Percentiles rank a stretch among this genome's conserved stretches.
Evolutionary conservation across 2,888 invertebrate species (phyloP).

Genomic region (Papilio elwesi): DNA sequence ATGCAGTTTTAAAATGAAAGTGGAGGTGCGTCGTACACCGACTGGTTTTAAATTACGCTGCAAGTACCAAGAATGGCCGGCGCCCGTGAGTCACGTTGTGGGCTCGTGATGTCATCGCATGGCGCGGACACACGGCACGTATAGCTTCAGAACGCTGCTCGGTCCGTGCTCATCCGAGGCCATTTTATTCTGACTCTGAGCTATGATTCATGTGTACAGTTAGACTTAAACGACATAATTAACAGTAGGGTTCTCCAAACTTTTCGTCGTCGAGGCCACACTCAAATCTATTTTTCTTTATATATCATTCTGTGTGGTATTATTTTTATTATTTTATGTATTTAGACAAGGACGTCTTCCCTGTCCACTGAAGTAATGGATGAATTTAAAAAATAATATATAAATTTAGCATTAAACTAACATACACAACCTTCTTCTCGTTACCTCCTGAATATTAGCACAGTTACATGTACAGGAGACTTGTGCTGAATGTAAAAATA

Average conservation of each 20-base stretch:
- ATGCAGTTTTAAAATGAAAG: slow-evolving; percentile 12
- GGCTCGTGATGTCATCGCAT: slow-evolving; percentile 8
- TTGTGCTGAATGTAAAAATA: too few relatives aligned
- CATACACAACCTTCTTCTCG: too few relatives aligned
- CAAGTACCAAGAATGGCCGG: slow-evolving; percentile 18
- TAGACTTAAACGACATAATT: not conserved
- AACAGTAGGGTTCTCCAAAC: not conserved
- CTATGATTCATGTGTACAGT: not conserved
- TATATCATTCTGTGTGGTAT: too few relatives aligned
- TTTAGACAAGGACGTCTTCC: too few relatives aligned
- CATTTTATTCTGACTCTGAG: not conserved
- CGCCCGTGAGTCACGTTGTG: slow-evolving; percentile 6
- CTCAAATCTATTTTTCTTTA: not conserved
- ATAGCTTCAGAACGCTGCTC: not conserved
- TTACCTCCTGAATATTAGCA: too few relatives aligned
- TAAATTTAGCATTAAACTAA: too few relatives aligned
- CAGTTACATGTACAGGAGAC: too few relatives aligned
- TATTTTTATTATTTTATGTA: too few relatives aligned
- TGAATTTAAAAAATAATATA: too few relatives aligned
- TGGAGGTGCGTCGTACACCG: not conserved
- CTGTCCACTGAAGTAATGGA: too few relatives aligned
- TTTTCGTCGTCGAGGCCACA: not conserved
- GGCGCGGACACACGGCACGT: not conserved
- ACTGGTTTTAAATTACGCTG: slow-evolving; percentile 8
- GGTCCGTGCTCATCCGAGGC: not conserved